Evolutionary conservation across 2,113 vertebrate genomes (phyloP), one percentile per base, ranked within the genome.

Genomic region (Campylomormyrus numenius): DNA sequence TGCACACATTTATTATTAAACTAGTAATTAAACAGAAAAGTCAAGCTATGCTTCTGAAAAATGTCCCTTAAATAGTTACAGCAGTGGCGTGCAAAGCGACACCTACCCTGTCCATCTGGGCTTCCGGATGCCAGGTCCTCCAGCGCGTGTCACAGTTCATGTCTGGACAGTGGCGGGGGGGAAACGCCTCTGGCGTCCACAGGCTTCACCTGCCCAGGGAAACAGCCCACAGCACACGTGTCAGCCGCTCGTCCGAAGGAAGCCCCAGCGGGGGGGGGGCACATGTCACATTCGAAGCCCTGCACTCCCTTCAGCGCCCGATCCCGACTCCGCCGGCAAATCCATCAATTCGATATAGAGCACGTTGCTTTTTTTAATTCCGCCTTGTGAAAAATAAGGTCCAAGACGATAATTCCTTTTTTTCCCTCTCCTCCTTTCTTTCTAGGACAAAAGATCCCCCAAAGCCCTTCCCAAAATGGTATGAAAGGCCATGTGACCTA

Each of bases 51-150:
- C 39, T 52, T 62, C n/a, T 58, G 19, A 5, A 15, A 31, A 31
- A 70, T 70, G 62, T 70, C 62, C 62, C n/a, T 31, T 70, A 70
- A 70, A 83, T 7, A 45, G 77, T 83, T 7, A 19, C 35, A 48
- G 39, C 21, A 48, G 1, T 5, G 42, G 83, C 17, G 1, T 45
- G 21, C 19, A 39, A 83, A 84, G 85, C n/a, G 21, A 66, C 46
- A 9, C 93, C 93, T 94, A 96, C 96, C 96, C 96, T 96, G 93
- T 96, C 96, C 96, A 96, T 96, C 92, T 93, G 90, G 48, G 88
- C 45, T 89, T 87, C 90, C 89, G 88, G 89, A 85, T 88, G 90
- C 91, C 91, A 77, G 50, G 80, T 90, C 87, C 90, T 91, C 89
- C 7, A 52, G 87, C 31, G 87, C 13, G 80, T 9, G 19, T 45